Evolutionary conservation across 2,113 vertebrate species (phyloP).

Genomic region (Haplotaxodon microlepis): DNA sequence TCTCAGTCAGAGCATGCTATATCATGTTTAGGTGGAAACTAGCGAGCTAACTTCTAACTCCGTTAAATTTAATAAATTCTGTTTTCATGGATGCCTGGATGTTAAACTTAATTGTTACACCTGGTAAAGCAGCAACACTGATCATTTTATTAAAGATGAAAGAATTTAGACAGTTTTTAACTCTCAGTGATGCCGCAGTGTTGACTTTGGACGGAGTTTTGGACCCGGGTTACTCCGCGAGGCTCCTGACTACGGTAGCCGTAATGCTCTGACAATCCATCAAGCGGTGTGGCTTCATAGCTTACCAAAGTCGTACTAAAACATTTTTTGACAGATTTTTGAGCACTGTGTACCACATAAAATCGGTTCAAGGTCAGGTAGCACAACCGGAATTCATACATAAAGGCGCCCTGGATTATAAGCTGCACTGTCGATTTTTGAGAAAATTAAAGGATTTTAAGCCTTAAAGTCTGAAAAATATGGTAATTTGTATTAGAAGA

Average conservation of each 20-base stretch:
- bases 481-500: neutral
- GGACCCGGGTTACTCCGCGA: fast-evolving
- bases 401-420: neutral
- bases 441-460: neutral
- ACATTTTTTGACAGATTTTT: neutral
- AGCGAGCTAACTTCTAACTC: neutral
- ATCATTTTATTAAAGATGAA: neutral
- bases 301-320: neutral
- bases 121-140: neutral
- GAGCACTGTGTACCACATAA: neutral
- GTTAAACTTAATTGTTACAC: neutral
- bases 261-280: neutral
- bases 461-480: neutral
- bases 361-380: neutral
- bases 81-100: neutral
- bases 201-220: neutral
- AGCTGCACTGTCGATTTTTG: fast-evolving
- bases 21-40: too few relatives aligned
- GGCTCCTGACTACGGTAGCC: fast-evolving
- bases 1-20: fast-evolving
- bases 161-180: neutral
- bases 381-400: neutral
- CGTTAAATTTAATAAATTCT: fast-evolving
- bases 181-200: neutral
- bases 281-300: fast-evolving